Percentiles rank a stretch among this genome's conserved stretches.
phyloP scores from a whole-genome alignment of 2,797 vertebrate genomes.

The Menidia menidia region DNA sequence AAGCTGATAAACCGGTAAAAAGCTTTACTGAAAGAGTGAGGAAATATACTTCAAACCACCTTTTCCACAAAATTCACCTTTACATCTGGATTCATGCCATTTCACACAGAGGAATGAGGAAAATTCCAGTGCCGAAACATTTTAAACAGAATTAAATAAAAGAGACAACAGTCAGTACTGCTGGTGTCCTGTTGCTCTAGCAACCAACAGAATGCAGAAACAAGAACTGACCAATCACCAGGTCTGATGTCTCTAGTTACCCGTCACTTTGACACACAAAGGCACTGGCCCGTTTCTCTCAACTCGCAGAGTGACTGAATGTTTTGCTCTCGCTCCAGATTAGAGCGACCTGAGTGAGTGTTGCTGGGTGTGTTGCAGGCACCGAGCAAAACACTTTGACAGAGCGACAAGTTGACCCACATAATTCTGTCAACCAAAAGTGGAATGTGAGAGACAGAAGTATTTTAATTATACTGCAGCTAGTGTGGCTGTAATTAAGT shows the following conservation, averaged over 20 bases:
- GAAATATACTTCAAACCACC: not conserved
- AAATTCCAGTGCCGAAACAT: not conserved
- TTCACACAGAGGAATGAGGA: not conserved
- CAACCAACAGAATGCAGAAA: slow-evolving; percentile 7
- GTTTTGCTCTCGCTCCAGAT: slow-evolving; percentile 18
- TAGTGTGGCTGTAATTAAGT: slow-evolving; percentile 4
- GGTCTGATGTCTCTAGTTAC: slow-evolving; percentile 44
- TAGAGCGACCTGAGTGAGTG: not conserved
- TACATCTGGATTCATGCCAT: not conserved
- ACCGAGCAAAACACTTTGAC: not conserved
- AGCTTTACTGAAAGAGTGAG: not conserved
- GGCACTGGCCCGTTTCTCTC: not conserved
- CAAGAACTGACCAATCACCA: not conserved
- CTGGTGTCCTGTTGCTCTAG: slow-evolving; percentile 44
- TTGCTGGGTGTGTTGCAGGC: slow-evolving; percentile 9
- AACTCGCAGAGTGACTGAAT: slow-evolving; percentile 10
- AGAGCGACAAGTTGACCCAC: slow-evolving; percentile 4
- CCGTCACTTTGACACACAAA: slow-evolving; percentile 18
- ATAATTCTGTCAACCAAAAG: slow-evolving; percentile 9
- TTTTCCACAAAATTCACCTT: not conserved
- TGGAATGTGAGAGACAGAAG: not conserved
- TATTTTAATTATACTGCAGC: slow-evolving; percentile 5
- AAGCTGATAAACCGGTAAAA: not conserved
- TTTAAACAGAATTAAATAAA: slow-evolving; percentile 30
- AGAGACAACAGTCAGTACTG: slow-evolving; percentile 16